phyloP scores from a whole-genome alignment of 2,888 invertebrate genomes.

The Sarcophaga subvicina region DNA sequence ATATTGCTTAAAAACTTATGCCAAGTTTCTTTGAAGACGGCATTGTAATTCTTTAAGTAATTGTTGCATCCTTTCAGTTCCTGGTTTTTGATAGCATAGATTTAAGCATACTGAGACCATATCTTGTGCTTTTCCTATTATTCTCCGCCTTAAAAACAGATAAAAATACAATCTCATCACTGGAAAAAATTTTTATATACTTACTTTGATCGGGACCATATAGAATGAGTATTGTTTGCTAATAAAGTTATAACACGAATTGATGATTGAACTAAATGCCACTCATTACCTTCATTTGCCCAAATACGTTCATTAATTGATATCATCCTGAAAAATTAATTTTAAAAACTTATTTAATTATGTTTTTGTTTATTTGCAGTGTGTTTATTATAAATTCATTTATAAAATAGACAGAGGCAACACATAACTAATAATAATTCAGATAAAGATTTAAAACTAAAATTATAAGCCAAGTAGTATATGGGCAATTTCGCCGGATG shows the following conservation, averaged over 20 bases:
- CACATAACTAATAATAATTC: too few species aligned
- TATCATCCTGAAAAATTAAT: slow-evolving; percentile 84
- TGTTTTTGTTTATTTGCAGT: too few species aligned
- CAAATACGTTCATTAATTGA: slow-evolving; percentile 93
- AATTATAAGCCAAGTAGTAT: too few species aligned
- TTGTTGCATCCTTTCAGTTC: slow-evolving; percentile 85
- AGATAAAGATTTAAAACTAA: too few species aligned
- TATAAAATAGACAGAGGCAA: too few species aligned
- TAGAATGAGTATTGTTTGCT: slow-evolving; percentile 85
- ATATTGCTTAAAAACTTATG: slow-evolving; percentile 50
- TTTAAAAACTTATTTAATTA: neutral
- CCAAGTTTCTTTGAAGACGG: slow-evolving; percentile 76
- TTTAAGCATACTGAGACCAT: slow-evolving; percentile 89
- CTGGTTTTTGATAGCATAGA: slow-evolving; percentile 89
- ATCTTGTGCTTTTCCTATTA: slow-evolving; percentile 88
- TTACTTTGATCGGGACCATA: slow-evolving; percentile 82
- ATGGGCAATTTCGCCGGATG: too few species aligned
- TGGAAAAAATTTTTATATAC: slow-evolving; percentile 56
- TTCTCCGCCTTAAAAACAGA: slow-evolving; percentile 83
- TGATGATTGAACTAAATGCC: slow-evolving; percentile 91
- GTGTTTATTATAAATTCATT: too few species aligned
- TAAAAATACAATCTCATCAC: neutral
- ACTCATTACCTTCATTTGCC: slow-evolving; percentile 92
- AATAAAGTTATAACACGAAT: slow-evolving; percentile 88
- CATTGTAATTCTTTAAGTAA: slow-evolving; percentile 82